Base-by-base conservation (phyloP, 2,113 vertebrate species). In the Oreocharis arfaki region DNA sequence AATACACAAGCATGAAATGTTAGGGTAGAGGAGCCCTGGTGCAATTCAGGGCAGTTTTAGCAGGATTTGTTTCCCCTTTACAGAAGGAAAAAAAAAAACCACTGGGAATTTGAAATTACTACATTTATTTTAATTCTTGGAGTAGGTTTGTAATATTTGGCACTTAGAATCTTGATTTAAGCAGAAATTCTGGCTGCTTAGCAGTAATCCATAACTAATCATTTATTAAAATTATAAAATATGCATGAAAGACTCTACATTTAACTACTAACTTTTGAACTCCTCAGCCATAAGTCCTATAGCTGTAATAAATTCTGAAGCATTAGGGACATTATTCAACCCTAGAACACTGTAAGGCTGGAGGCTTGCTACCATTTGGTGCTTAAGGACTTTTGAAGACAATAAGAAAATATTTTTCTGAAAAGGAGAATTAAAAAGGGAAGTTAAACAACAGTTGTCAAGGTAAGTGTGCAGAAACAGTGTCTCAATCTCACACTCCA, bases 1-100 rank as follows among this genome's bases (percentile, higher is more conserved):
- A 97, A 94, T 87, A 97, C 78, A 92, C 74, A 96, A 85, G 42
- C 56, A 90, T 65, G 77, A 89, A 78, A 28, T 68, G 27, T 49
- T 78, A 94, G 37, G 21, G 16, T 85, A 96, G 46, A 86, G n/a
- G 56, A 68, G 57, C 61, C 39, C 16, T 86, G 28, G 4, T 74
- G 20, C 39, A 80, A 52, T 83, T 78, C 81, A 89, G 71, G 64
- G 23, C 15, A 78, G 27, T 82, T 92, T 90, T 69, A 95, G 42
- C 17, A 84, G 39, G 14, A 39, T 75, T 94, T 87, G 23, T 78
- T 81, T 92, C 93, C 55, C 9, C 64, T 75, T 83, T 82, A 49
- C 13, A 76, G 60, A n/a, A 65, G 19, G 32, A 68, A 57, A 87
- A 82, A 70, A 3, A 67, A 74, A 61, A n/a, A n/a, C n/a, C 7